Evolutionary conservation across 2,113 vertebrate genomes (phyloP).

Genomic region (Cephalopterus ornatus): DNA sequence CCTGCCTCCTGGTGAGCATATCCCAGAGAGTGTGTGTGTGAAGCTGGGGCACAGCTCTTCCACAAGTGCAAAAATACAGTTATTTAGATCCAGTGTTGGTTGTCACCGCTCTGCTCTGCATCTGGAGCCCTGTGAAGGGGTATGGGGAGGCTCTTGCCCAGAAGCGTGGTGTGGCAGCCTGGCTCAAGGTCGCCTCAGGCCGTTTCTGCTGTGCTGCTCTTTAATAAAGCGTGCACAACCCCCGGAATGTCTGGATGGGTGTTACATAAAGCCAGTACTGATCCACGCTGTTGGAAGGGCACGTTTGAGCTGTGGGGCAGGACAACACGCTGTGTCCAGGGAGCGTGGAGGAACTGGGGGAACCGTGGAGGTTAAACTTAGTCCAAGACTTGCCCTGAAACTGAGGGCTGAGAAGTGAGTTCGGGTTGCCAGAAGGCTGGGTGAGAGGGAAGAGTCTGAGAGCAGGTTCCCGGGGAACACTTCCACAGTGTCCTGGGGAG

Average conservation of each 20-base stretch:
- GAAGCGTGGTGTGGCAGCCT: background rate
- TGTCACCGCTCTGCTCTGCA: background rate
- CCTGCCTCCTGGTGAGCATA: rapidly evolving
- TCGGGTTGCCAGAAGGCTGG: rapidly evolving
- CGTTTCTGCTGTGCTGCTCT: background rate
- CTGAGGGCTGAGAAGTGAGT: background rate
- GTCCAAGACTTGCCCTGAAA: rapidly evolving
- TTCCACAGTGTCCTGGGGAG: background rate
- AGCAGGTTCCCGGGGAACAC: background rate
- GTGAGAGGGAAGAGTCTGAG: background rate
- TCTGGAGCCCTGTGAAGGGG: background rate
- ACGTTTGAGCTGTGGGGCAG: background rate
- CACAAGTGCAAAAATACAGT: background rate
- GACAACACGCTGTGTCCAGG: background rate
- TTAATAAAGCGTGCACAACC: background rate
- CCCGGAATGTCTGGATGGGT: background rate
- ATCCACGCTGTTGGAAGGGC: rapidly evolving
- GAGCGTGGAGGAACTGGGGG: background rate
- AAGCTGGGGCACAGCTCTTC: background rate
- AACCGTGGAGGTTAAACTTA: rapidly evolving
- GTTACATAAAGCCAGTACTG: background rate
- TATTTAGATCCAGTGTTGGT: background rate
- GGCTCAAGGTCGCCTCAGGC: background rate
- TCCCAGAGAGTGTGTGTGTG: rapidly evolving
- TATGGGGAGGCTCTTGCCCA: background rate